These are phyloP conservation scores for Echinops telfairi DNA, from an alignment of 2,113 vertebrate species.

Conservation along the genomic window DNA sequence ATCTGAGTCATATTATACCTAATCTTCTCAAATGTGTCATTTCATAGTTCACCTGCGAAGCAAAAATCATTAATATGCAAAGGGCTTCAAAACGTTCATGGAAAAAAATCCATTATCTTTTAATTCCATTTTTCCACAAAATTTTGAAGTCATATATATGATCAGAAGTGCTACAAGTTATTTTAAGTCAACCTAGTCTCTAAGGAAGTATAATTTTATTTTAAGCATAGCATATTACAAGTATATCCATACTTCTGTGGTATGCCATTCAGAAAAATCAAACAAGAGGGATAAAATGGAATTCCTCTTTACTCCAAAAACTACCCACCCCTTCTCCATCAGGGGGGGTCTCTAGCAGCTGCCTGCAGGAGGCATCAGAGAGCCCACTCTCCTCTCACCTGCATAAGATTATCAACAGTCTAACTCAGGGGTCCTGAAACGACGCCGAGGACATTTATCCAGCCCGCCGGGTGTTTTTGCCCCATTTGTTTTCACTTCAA, in stretches of 20 bases:
- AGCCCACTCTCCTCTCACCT: too few relatives aligned
- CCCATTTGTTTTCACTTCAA: too few relatives aligned
- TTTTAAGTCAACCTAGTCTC: slow-evolving; percentile 17
- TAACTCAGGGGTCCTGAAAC: too few relatives aligned
- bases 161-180: background rate
- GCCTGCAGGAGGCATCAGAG: too few relatives aligned
- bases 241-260: background rate
- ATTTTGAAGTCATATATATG: too few relatives aligned
- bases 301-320: background rate
- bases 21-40: background rate
- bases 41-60: slow-evolving; percentile 59
- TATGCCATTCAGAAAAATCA: background rate
- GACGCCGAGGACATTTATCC: too few relatives aligned
- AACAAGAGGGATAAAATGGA: background rate
- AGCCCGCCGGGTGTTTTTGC: too few relatives aligned
- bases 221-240: background rate
- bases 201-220: background rate
- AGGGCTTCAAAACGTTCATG: too few relatives aligned
- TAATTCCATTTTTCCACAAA: too few relatives aligned
- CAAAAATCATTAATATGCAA: background rate
- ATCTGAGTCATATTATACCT: background rate
- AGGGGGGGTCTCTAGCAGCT: background rate
- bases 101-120: too few relatives aligned
- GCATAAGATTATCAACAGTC: too few relatives aligned
- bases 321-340: background rate